phyloP scores from a whole-genome alignment of 2,113 vertebrate species.

The Perca schrenkii region DNA sequence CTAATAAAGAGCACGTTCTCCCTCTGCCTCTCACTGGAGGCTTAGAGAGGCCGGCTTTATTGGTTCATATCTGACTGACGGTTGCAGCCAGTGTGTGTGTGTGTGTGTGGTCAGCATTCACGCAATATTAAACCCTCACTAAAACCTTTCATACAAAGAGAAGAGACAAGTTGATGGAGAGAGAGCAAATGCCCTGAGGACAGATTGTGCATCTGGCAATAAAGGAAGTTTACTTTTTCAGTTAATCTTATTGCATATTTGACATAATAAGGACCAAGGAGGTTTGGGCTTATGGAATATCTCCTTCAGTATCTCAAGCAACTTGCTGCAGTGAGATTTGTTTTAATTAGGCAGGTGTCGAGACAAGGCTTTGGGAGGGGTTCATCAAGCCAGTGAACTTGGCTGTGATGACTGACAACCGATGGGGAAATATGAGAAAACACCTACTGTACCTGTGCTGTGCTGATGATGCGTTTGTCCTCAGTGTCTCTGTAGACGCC shows the following conservation, averaged over 20 bases:
- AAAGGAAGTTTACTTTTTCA: conserved; percentile 20
- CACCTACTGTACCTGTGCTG: conserved; percentile 2
- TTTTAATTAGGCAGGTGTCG: conserved; percentile 14
- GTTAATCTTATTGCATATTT: conserved; percentile 13
- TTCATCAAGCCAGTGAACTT: conserved; percentile 11
- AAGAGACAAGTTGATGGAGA: conserved; percentile 26
- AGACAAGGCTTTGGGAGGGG: background rate
- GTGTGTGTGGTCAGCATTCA: conserved; percentile 31
- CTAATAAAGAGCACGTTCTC: conserved; percentile 63
- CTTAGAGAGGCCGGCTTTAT: conserved; percentile 46
- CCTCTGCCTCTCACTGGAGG: conserved; percentile 53
- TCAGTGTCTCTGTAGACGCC: conserved; percentile 24
- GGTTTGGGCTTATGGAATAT: conserved; percentile 12
- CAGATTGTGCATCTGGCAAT: conserved; percentile 31
- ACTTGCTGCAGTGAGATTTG: conserved; percentile 10
- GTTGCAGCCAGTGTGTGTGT: conserved; percentile 44
- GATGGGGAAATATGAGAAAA: conserved; percentile 25
- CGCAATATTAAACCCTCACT: conserved; percentile 55
- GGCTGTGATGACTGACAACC: conserved; percentile 9
- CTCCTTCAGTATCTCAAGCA: background rate
- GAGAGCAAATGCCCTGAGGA: conserved; percentile 27
- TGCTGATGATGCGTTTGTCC: background rate
- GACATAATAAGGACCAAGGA: conserved; percentile 2
- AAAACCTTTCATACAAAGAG: conserved; percentile 36
- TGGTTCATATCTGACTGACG: conserved; percentile 66